Conservation (phyloP, 2,797 vertebrate species). For the Anguilla anguilla region DNA sequence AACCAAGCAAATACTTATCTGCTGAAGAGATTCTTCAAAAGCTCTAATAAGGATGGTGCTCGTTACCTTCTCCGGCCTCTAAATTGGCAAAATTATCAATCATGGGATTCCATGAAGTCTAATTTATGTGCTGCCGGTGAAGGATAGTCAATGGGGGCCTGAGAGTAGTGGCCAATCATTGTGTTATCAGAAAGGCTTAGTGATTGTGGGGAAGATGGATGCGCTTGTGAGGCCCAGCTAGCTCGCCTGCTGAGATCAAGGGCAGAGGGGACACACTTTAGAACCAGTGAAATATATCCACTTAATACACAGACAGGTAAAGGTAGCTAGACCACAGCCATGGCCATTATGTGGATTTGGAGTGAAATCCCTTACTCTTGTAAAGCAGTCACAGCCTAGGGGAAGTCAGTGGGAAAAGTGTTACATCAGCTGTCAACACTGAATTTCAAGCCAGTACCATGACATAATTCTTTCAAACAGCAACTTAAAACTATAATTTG, state of each 20-base stretch:
- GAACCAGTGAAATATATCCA: not conserved
- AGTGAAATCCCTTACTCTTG: not conserved
- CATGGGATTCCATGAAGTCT: constrained; percentile 28
- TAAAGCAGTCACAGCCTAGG: not conserved
- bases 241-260: constrained; percentile 13
- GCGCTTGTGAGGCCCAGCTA: not conserved
- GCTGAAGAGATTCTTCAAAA: not conserved
- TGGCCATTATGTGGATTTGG: not conserved
- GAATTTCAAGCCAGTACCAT: not conserved
- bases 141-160: constrained; percentile 32
- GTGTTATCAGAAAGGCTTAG: constrained; percentile 26
- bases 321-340: not conserved
- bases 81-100: constrained; percentile 34
- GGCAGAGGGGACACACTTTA: constrained; percentile 3
- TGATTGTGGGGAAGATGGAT: constrained; percentile 44
- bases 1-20: not conserved
- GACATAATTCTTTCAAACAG: not conserved
- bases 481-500: not conserved
- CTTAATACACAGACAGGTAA: not conserved
- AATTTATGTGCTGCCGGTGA: constrained; percentile 15
- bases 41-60: not conserved
- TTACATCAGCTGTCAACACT: not conserved
- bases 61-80: constrained; percentile 29
- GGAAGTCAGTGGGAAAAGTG: not conserved
- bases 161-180: constrained; percentile 46